Evolutionary conservation across 2,113 vertebrate species (phyloP).

Genomic region (Plotosus lineatus): DNA sequence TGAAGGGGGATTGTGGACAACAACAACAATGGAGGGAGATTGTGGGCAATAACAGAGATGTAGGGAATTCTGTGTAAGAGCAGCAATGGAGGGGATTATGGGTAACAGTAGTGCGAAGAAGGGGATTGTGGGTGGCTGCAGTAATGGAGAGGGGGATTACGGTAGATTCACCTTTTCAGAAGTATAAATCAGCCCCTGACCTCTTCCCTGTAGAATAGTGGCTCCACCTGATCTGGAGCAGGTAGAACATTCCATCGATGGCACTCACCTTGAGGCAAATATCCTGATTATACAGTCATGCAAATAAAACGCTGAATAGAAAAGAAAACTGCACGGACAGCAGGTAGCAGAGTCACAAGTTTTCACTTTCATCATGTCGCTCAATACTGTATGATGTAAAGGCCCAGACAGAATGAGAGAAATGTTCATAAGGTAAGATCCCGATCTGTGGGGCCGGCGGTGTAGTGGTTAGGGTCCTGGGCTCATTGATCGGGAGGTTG

Average conservation of each 20-base stretch:
- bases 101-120: not conserved
- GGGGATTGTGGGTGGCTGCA: not conserved
- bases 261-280: not conserved
- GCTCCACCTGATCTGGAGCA: not conserved
- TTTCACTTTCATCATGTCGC: not conserved
- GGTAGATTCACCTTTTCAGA: not conserved
- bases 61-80: not conserved
- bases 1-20: too few relatives aligned
- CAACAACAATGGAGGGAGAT: too few relatives aligned
- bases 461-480: too few relatives aligned
- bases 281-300: not conserved
- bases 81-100: not conserved
- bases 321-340: not conserved
- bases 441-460: too few relatives aligned
- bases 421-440: too few relatives aligned
- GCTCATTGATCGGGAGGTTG: too few relatives aligned
- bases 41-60: not conserved
- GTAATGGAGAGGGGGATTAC: not conserved
- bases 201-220: not conserved
- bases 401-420: not conserved
- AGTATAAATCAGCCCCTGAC: too few relatives aligned
- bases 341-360: not conserved
- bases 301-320: slow-evolving; percentile 8
- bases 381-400: not conserved
- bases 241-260: not conserved